Evolutionary conservation across 1,140 invertebrate species (phyloP).

Genomic region (Limonius californicus): DNA sequence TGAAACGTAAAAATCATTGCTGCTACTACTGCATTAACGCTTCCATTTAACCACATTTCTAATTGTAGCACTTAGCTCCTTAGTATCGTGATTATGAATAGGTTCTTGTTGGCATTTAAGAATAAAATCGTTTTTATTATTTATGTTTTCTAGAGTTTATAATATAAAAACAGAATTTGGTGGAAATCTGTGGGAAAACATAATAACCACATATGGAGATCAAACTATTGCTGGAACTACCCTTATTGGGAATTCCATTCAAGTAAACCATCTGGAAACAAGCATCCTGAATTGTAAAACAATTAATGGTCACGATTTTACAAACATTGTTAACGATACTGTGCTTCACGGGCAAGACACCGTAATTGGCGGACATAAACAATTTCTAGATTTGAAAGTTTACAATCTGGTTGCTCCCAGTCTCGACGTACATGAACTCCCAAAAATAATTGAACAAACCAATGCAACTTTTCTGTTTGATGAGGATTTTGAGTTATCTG

Average conservation of each 20-base stretch:
- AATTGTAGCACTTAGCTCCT: no score
- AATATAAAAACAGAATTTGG: slow-evolving; percentile 11
- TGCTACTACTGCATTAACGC: no score
- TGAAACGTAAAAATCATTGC: no score
- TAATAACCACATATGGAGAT: background rate
- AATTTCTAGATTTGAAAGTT: slow-evolving; percentile 33
- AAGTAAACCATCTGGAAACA: slow-evolving; percentile 16
- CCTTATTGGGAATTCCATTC: background rate
- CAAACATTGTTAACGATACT: slow-evolving; percentile 26
- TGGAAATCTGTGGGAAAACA: background rate
- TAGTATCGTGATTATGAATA: no score
- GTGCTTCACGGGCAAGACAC: background rate
- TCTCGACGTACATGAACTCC: background rate
- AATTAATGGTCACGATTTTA: slow-evolving; percentile 26
- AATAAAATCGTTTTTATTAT: no score
- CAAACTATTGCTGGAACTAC: slow-evolving; percentile 12
- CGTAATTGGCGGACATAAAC: slow-evolving; percentile 32
- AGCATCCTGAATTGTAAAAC: slow-evolving; percentile 24
- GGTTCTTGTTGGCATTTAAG: no score
- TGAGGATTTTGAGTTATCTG: background rate
- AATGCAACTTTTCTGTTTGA: background rate
- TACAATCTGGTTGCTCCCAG: slow-evolving; percentile 22
- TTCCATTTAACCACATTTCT: no score
- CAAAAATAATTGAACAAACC: background rate
- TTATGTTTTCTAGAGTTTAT: slow-evolving; percentile 18